Evolutionary conservation across 2,888 invertebrate species (phyloP), one percentile per base, ranked within the genome.

Genomic region (Tipula confusa): DNA sequence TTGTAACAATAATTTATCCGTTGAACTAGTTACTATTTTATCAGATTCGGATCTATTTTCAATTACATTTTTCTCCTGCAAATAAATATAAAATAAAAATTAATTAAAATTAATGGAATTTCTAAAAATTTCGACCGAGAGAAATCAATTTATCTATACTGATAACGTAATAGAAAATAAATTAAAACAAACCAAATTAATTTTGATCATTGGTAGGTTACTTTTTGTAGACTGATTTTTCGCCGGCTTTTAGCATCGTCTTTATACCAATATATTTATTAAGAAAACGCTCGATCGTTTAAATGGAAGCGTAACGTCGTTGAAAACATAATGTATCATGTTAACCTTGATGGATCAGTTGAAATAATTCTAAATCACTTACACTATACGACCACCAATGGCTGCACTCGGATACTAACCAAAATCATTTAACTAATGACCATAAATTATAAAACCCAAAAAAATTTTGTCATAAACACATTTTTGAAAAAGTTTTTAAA

Each of bases 11-110:
- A 15, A 82, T 31, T 29, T 31, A 80, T 80, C 31, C 15, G 80
- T 29, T 29, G 82, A 38, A 33, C 28, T 82, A 36, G 18, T 64
- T 9, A 64, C 64, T 64, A 64, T 64, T 64, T 64, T 64, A 6
- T 64, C 33, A 82, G 18, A 36, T n/a, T 82, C 82, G 13, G 38
- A 82, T 82, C 18, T 36, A 82, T 36, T 36, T 18, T 82, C 82
- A 13, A 38, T 38, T 2, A 38, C 36, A 82, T 38, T 82, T 82
- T 82, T 33, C 24, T 82, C 82, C 82, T 82, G 33, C 31, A 18
- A 33, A 64, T 64, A 64, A 64, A 64, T n/a, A n/a, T 31, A 31
- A 31, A 31, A 5, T 31, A 31, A 31, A 31, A 31, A 31, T 64
- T 64, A 64, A 33, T 33, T 33, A 33, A 43, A 43, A 43, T 43